Evolutionary conservation across 2,113 vertebrate genomes (phyloP).

Genomic region (Larimichthys crocea): DNA sequence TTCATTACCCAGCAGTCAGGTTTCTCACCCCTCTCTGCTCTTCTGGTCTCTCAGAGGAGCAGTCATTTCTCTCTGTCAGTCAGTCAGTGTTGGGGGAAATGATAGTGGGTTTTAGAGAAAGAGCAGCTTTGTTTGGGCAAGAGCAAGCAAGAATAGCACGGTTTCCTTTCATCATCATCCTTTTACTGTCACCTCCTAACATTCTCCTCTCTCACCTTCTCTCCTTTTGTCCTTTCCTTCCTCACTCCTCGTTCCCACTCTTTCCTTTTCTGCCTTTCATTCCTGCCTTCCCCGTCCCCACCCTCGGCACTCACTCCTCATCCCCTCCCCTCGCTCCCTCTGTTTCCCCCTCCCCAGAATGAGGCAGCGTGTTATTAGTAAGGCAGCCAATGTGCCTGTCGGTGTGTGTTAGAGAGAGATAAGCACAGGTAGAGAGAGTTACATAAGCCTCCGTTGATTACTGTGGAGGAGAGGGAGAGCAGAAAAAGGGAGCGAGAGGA

Average conservation of each 20-base stretch:
- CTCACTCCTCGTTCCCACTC: constrained; percentile 36
- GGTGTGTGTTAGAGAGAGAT: constrained; percentile 83
- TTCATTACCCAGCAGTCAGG: constrained; percentile 71
- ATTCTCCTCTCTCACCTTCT: constrained; percentile 68
- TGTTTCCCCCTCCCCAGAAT: constrained; percentile 61
- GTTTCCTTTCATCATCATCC: constrained; percentile 79
- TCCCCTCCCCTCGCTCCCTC: constrained; percentile 45
- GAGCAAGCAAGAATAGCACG: constrained; percentile 68
- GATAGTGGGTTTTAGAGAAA: constrained; percentile 73
- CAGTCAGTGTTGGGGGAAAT: constrained; percentile 76
- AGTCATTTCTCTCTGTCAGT: constrained; percentile 70
- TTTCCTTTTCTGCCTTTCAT: constrained; percentile 57
- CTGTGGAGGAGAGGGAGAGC: constrained; percentile 74
- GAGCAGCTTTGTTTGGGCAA: constrained; percentile 72
- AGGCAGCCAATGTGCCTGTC: constrained; percentile 81
- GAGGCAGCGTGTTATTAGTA: constrained; percentile 83
- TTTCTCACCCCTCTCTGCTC: constrained; percentile 61
- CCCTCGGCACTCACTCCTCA: constrained; percentile 30
- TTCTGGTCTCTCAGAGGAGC: constrained; percentile 67
- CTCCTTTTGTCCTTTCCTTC: constrained; percentile 71
- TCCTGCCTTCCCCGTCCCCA: constrained; percentile 36
- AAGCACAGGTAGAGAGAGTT: constrained; percentile 87
- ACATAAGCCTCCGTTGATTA: constrained; percentile 84
- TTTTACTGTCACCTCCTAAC: constrained; percentile 74
- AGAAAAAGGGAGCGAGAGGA: constrained; percentile 60